phyloP scores from a whole-genome alignment of 2,888 invertebrate species.

The Amorpha juglandis region DNA sequence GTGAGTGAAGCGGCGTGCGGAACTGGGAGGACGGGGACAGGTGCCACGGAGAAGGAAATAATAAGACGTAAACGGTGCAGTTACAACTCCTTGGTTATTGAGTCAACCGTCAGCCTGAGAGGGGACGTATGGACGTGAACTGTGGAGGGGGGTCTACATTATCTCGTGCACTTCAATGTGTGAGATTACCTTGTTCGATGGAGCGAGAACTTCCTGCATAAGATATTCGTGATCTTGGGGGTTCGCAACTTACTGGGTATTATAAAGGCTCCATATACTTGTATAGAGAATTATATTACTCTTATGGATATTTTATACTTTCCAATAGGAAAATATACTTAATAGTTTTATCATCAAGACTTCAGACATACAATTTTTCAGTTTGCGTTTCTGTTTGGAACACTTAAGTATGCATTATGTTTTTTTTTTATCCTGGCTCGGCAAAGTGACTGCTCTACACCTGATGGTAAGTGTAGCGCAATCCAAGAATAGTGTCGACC shows the following conservation, averaged over 20 bases:
- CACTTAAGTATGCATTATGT: too few relatives aligned
- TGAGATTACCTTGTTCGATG: neutral
- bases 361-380: too few relatives aligned
- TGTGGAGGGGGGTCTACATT: neutral
- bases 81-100: conserved; percentile 26
- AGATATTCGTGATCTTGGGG: neutral
- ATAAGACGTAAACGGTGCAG: conserved; percentile 23
- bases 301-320: neutral
- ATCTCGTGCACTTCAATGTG: neutral
- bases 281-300: neutral
- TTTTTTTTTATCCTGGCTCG: too few relatives aligned
- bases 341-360: too few relatives aligned
- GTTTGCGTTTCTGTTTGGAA: too few relatives aligned
- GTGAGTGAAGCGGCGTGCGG: neutral
- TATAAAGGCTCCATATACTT: neutral
- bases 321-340: too few relatives aligned
- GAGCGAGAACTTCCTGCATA: neutral
- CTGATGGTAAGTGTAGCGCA: too few relatives aligned
- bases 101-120: neutral
- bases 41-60: conserved; percentile 2
- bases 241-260: neutral
- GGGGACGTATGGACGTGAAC: neutral
- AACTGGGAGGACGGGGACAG: neutral
- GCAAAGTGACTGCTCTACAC: too few relatives aligned
- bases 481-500: too few relatives aligned